These are phyloP conservation scores for Drosophila neutralis DNA, from an alignment of 2,888 invertebrate genomes.

Conservation along the genomic window DNA sequence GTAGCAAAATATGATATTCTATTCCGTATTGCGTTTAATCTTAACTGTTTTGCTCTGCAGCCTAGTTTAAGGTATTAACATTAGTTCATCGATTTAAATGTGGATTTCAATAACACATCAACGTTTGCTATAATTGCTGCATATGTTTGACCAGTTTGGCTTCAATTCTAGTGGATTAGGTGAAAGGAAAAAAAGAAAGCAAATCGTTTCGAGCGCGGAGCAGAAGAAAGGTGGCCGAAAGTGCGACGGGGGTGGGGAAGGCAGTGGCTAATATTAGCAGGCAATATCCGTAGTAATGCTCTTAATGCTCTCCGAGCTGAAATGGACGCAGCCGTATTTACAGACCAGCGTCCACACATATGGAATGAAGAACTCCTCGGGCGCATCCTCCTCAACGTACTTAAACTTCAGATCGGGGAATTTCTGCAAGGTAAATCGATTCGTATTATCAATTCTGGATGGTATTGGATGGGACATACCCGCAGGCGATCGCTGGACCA, in stretches of 20 bases:
- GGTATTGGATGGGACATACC: conserved; percentile 86
- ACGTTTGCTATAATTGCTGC: conserved; percentile 42
- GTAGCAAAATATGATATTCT: conserved; percentile 60
- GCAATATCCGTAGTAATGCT: conserved; percentile 83
- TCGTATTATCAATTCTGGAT: not conserved
- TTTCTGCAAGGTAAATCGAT: conserved; percentile 88
- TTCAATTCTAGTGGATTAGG: conserved; percentile 44
- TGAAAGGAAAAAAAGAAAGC: conserved; percentile 32
- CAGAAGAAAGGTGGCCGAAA: conserved; percentile 35
- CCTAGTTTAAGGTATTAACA: conserved; percentile 55
- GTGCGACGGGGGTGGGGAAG: not conserved
- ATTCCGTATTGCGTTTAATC: conserved; percentile 19
- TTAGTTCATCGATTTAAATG: conserved; percentile 36
- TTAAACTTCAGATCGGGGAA: conserved; percentile 99
- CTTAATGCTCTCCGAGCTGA: conserved; percentile 84
- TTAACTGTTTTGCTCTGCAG: conserved; percentile 28
- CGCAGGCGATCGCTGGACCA: conserved; percentile 97
- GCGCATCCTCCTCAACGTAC: conserved; percentile 99
- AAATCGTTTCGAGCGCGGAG: conserved; percentile 24
- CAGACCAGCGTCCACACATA: conserved; percentile 98
- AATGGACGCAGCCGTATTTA: conserved; percentile 86
- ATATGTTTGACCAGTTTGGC: conserved; percentile 58
- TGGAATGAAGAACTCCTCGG: conserved; percentile 99
- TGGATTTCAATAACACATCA: conserved; percentile 51
- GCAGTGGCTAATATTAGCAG: conserved; percentile 82